These are phyloP conservation scores for Antigone vipio DNA, from an alignment of 2,113 vertebrate species.

Conservation along the genomic window DNA sequence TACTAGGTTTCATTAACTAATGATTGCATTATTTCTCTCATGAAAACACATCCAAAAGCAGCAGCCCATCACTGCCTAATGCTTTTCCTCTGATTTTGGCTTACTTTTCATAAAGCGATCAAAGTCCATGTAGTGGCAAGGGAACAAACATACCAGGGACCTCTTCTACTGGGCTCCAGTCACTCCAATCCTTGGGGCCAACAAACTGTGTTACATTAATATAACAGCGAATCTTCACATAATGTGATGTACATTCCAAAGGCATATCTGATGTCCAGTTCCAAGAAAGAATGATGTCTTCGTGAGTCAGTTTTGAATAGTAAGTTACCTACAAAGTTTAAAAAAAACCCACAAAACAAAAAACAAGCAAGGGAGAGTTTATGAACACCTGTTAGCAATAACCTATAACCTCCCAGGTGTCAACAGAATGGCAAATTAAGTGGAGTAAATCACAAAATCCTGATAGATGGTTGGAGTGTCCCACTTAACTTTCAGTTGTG, in stretches of 20 bases:
- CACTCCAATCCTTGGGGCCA: slow-evolving; percentile 72
- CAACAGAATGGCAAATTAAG: background rate
- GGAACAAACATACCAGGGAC: slow-evolving; percentile 65
- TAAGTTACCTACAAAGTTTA: slow-evolving; percentile 48
- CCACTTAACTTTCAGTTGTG: background rate
- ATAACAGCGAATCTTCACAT: slow-evolving; percentile 64
- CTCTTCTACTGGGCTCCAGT: slow-evolving; percentile 67
- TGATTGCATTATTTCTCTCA: background rate
- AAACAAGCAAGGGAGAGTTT: background rate
- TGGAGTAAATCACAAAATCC: background rate
- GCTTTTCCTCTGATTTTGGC: background rate
- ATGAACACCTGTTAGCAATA: background rate
- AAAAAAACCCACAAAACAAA: background rate
- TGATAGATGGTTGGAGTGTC: background rate
- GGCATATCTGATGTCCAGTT: slow-evolving; percentile 77
- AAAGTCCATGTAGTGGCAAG: background rate
- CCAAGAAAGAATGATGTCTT: slow-evolving; percentile 63
- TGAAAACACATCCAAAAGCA: background rate
- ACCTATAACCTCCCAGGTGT: background rate
- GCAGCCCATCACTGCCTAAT: background rate
- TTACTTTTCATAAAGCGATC: background rate
- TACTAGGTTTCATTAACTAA: background rate
- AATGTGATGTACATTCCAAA: slow-evolving; percentile 72
- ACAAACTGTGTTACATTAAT: slow-evolving; percentile 55
- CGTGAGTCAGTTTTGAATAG: slow-evolving; percentile 53